Conservation (phyloP, 2,797 vertebrate species). For the Chaenodraco wilsoni region DNA sequence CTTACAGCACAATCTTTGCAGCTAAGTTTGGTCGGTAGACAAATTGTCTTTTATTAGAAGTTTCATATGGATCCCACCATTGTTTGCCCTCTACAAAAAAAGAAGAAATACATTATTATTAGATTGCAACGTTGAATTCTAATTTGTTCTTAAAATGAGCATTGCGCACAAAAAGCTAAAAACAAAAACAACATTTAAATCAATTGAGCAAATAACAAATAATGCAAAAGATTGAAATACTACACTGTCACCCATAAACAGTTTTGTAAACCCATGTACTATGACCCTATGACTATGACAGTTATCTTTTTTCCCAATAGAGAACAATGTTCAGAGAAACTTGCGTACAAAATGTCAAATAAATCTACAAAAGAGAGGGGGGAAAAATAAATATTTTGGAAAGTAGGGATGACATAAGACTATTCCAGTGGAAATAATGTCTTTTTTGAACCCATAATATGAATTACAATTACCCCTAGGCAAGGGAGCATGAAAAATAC, state of each 20-base stretch:
- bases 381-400: not conserved
- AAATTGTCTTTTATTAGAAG: constrained; percentile 81
- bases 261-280: not conserved
- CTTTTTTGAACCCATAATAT: not conserved
- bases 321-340: not conserved
- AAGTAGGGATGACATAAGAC: not conserved
- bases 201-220: not conserved
- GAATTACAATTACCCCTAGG: not conserved
- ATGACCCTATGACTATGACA: not conserved
- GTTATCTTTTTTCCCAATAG: not conserved
- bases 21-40: constrained; percentile 59
- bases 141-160: too few species aligned
- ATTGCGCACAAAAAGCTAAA: not conserved
- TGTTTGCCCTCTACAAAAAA: constrained; percentile 66
- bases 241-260: too few species aligned
- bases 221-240: not conserved
- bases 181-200: not conserved
- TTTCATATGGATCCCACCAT: constrained; percentile 84
- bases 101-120: constrained; percentile 21
- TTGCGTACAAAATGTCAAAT: not conserved
- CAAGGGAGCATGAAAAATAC: not conserved
- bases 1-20: constrained; percentile 71
- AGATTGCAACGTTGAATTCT: not conserved
- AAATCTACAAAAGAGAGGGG: not conserved
- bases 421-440: not conserved